Conservation (phyloP, 2,113 vertebrate species). For the Myiozetetes cayanensis region DNA sequence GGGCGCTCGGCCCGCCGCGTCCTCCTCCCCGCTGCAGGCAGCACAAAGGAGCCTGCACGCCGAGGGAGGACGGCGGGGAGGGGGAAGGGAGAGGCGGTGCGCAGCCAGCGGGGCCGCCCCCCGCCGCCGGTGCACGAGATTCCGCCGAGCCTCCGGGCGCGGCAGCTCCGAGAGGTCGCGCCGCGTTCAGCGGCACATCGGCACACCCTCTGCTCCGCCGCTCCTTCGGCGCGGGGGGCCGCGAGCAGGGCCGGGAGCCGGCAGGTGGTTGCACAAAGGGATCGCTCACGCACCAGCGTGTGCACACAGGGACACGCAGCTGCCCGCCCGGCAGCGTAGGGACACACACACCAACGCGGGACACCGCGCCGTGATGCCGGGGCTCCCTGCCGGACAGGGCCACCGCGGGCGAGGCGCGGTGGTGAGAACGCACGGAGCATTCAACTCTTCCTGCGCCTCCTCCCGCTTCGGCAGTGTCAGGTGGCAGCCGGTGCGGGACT, state of each 20-base stretch:
- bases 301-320: neutral
- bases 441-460: neutral
- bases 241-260: no score
- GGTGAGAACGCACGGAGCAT: neutral
- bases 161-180: neutral
- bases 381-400: neutral
- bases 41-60: neutral
- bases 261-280: neutral
- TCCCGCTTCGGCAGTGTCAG: neutral
- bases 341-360: neutral
- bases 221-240: neutral
- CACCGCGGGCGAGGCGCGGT: neutral
- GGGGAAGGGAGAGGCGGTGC: neutral
- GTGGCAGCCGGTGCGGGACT: neutral
- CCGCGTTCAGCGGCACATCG: neutral
- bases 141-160: neutral
- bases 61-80: neutral
- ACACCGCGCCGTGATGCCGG: neutral
- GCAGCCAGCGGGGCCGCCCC: neutral
- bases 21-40: neutral
- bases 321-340: neutral
- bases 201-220: accelerated
- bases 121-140: neutral
- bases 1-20: neutral
- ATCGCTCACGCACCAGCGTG: neutral